Evolutionary conservation across 2,888 invertebrate species (phyloP), one percentile per base, ranked within the genome.

Genomic region (Acholoe squamosa): DNA sequence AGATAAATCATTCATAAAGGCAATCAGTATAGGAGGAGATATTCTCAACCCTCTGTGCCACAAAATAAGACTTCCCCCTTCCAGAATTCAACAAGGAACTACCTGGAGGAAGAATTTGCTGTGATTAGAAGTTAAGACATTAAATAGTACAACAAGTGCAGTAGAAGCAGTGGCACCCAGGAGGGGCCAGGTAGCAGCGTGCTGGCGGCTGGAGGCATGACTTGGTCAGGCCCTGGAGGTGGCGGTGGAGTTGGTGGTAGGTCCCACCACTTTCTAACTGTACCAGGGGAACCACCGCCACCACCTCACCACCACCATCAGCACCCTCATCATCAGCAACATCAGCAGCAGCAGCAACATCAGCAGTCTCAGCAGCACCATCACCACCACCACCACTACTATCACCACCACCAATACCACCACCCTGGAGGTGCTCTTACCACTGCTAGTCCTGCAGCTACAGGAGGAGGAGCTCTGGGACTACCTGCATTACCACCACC

Each of bases 301-400:
- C 80, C 33, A 22, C 80, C 5, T 19, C 61, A 61, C n/a, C 61
- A 22, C 5, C 61, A 61, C 10, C 61, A 61, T 19, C 61, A 61
- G 5, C 61, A n/a, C 5, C 61, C 5, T 5, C 61, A 61, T 5
- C 61, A 61, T 5, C 61, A 7, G 5, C 22, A 61, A 25, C 61
- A 61, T 5, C 61, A 61, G 16, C 61, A 61, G 61, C 61, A 61
- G 61, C 61, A 61, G 61, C 61, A 61, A 25, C 61, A 7, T 5
- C 5, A 61, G 61, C 76, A 76, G 76, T 5, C 10, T 5, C 16
- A 1, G 0, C 76, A 76, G 76, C 76, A 76, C n/a, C 80, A 80
- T 0, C 80, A 80, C 1, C 34, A 80, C 43, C 80, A 80, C 80
- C 80, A 80, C 80, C 80, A 34, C 43, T 25, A 80, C 34, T 19